Conservation (phyloP, 2,888 invertebrate species). For the Eupelmus urozonus region DNA sequence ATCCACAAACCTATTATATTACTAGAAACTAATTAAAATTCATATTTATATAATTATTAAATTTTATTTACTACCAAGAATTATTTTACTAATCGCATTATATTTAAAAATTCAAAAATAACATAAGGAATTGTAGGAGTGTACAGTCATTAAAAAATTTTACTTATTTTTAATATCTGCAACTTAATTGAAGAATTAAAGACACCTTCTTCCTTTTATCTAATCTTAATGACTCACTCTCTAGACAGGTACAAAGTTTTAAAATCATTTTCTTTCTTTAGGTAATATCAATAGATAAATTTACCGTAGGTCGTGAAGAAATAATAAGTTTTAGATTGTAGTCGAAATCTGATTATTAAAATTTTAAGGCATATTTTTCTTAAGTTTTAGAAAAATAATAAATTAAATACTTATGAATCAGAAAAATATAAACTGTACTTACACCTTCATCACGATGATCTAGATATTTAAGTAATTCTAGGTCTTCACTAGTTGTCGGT, state of each 20-base stretch:
- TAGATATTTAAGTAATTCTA: constrained; percentile 68
- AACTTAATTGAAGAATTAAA: too few species aligned
- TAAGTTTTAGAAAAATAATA: background rate
- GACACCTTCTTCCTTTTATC: too few species aligned
- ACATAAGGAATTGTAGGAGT: too few species aligned
- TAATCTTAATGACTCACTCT: too few species aligned
- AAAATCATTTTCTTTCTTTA: too few species aligned
- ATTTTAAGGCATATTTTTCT: background rate
- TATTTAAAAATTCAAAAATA: too few species aligned
- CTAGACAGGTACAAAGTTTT: too few species aligned
- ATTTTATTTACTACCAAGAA: background rate
- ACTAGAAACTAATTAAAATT: background rate
- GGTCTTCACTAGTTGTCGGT: constrained; percentile 78
- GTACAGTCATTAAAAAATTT: too few species aligned
- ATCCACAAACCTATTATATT: background rate
- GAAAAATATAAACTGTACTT: constrained; percentile 17
- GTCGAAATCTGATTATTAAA: background rate
- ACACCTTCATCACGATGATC: background rate
- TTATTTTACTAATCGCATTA: too few species aligned
- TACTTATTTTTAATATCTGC: too few species aligned
- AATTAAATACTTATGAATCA: background rate
- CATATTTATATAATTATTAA: background rate
- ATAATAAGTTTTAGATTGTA: background rate
- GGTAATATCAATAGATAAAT: too few species aligned
- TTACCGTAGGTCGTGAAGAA: background rate